Base-by-base conservation (phyloP, 2,888 invertebrate species). In the Yponomeuta sedellus region DNA sequence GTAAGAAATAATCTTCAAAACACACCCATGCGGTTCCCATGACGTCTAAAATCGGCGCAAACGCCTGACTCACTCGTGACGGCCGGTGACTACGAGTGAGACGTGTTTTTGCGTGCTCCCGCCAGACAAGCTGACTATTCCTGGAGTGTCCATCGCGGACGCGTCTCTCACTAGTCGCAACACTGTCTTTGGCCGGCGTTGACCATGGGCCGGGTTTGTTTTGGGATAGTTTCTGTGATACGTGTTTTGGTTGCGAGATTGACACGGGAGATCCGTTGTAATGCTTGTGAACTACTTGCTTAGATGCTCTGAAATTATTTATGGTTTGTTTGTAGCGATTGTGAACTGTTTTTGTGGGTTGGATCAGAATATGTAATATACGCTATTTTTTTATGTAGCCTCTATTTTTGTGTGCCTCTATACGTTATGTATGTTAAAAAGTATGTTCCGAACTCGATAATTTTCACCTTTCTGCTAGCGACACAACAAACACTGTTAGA, bases 121-220 rank as follows among this genome's bases (percentile, higher is more conserved):
- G n/a, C 61, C 25, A 61, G 61, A 61, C 61, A 11, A 11, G 12
- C 59, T 59, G 61, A 28, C 61, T 61, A 61, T 61, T 61, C 61
- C 61, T 61, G 61, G 61, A 28, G 61, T 34, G 61, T 28, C 28
- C 28, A 34, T n/a, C 61, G 59, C 25, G 12, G 34, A 34, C 34
- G 10, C 16, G 44, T 52, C 44, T 52, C 3, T 52, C 44, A 16
- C 44, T 52, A 52, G 16, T 52, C 16, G 0, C 44, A 16, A 8
- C 16, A 16, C 16, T 5, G 44, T 16, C 44, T 52, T 12, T 52
- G 44, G 16, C 44, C 16, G 44, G 16, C 16, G 44, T 52, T 52
- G 44, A 16, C 44, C 44, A 52, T 12, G 44, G 16, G 12, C 44
- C 44, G 44, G 1, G 44, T 52, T 52, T 52, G 44, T 52, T 52